Conservation (phyloP, 2,888 invertebrate species). For the Amphiduros pacificus region DNA sequence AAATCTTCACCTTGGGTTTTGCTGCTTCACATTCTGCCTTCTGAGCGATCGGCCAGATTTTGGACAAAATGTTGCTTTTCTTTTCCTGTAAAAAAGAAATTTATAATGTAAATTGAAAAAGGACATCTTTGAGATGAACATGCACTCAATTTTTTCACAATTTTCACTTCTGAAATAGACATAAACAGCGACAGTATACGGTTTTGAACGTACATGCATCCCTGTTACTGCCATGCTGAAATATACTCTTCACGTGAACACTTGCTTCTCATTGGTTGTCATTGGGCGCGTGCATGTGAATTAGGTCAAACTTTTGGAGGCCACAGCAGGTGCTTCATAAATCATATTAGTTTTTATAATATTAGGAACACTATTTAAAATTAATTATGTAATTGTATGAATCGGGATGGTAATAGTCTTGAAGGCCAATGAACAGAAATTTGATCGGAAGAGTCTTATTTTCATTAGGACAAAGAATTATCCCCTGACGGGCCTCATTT, state of each 20-base stretch:
- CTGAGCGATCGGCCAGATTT: constrained; percentile 19
- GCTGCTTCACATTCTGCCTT: constrained; percentile 15
- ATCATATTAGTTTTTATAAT: too few species aligned
- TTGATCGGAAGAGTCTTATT: too few species aligned
- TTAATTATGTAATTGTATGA: too few species aligned
- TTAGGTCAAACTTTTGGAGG: constrained; percentile 11
- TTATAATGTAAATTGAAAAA: not conserved
- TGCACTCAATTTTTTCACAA: not conserved
- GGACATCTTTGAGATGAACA: not conserved
- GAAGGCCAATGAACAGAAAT: too few species aligned
- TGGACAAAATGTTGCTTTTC: constrained; percentile 7
- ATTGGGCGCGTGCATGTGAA: not conserved
- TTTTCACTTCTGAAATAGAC: not conserved
- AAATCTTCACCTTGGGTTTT: not conserved
- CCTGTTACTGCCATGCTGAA: constrained; percentile 19
- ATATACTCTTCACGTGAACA: constrained; percentile 17
- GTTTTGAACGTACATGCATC: constrained; percentile 11
- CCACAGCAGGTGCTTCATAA: too few species aligned
- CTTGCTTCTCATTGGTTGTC: constrained; percentile 17
- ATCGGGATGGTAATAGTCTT: too few species aligned
- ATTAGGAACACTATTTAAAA: too few species aligned
- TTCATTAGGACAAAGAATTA: too few species aligned
- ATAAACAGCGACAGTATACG: not conserved
- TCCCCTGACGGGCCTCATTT: too few species aligned
- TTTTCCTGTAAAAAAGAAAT: constrained; percentile 13